Conservation (phyloP, 2,888 invertebrate genomes). For the Meteorus colon region DNA sequence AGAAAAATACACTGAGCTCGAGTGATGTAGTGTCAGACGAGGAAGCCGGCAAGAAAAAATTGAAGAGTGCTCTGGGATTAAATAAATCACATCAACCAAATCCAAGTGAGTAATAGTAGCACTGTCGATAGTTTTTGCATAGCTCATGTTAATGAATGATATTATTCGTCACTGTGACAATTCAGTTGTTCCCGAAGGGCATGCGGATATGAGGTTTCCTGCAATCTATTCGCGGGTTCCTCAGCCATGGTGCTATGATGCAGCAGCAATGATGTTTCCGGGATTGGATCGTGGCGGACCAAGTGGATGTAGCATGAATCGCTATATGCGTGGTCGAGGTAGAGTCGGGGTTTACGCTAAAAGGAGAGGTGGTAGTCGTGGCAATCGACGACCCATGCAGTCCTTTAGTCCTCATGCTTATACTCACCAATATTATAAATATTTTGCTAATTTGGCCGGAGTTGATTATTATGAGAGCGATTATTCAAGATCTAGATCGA, state of each 20-base stretch:
- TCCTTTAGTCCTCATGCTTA: slow-evolving; percentile 70
- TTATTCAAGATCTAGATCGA: slow-evolving; percentile 58
- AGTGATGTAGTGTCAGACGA: slow-evolving; percentile 53
- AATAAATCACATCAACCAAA: slow-evolving; percentile 51
- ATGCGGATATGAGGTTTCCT: slow-evolving; percentile 57
- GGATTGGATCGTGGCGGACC: slow-evolving; percentile 57
- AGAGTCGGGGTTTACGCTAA: slow-evolving; percentile 54
- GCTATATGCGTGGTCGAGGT: slow-evolving; percentile 58
- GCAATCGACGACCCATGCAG: slow-evolving; percentile 60
- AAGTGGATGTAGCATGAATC: slow-evolving; percentile 55
- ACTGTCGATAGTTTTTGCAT: too few species aligned
- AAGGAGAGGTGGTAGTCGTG: slow-evolving; percentile 47
- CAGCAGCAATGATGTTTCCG: slow-evolving; percentile 62
- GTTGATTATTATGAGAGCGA: slow-evolving; percentile 74
- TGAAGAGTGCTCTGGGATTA: slow-evolving; percentile 62
- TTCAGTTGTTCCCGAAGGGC: slow-evolving; percentile 50
- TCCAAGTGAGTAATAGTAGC: slow-evolving; percentile 40
- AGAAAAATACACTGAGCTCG: slow-evolving; percentile 58
- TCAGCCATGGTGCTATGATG: slow-evolving; percentile 66
- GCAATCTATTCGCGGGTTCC: slow-evolving; percentile 63
- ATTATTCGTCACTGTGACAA: slow-evolving; percentile 11
- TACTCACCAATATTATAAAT: slow-evolving; percentile 76
- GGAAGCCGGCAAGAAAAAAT: slow-evolving; percentile 61
- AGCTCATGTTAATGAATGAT: neutral
- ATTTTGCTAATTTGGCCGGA: slow-evolving; percentile 78